phyloP scores from a whole-genome alignment of 2,113 vertebrate genomes.

The Anas platyrhynchos region DNA sequence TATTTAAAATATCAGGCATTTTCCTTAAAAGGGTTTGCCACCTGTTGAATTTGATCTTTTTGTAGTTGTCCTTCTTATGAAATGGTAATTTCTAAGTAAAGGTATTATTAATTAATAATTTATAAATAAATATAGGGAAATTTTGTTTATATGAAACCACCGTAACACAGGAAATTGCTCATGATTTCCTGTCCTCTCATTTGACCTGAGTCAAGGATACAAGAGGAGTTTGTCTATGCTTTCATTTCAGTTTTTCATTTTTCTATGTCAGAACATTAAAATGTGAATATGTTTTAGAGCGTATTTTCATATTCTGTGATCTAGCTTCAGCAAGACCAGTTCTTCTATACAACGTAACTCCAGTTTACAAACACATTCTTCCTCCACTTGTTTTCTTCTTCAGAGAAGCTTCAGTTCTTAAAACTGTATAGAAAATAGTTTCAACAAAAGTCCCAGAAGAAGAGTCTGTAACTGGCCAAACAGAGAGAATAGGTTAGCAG shows the following conservation, averaged over 20 bases:
- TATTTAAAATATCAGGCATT: constrained; percentile 3
- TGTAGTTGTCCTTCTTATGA: not conserved
- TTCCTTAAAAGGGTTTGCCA: not conserved
- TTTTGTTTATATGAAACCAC: not conserved
- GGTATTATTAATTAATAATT: no score
- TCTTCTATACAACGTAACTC: not conserved
- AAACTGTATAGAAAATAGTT: not conserved
- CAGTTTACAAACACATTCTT: not conserved
- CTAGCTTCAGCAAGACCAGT: not conserved
- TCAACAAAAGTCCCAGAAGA: not conserved
- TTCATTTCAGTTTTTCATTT: not conserved
- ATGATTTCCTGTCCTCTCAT: not conserved
- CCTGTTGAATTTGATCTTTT: not conserved
- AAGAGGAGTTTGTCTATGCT: not conserved
- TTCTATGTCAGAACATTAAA: not conserved
- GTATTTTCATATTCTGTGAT: not conserved
- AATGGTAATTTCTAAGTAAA: not conserved
- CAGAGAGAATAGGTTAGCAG: not conserved
- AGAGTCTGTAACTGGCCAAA: not conserved
- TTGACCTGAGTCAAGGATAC: not conserved
- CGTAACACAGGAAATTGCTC: not conserved
- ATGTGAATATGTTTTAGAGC: not conserved
- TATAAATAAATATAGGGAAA: not conserved
- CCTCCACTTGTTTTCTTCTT: not conserved
- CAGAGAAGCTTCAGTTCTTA: not conserved